Conservation (phyloP, 2,888 invertebrate species). For the Drosophila testacea region DNA sequence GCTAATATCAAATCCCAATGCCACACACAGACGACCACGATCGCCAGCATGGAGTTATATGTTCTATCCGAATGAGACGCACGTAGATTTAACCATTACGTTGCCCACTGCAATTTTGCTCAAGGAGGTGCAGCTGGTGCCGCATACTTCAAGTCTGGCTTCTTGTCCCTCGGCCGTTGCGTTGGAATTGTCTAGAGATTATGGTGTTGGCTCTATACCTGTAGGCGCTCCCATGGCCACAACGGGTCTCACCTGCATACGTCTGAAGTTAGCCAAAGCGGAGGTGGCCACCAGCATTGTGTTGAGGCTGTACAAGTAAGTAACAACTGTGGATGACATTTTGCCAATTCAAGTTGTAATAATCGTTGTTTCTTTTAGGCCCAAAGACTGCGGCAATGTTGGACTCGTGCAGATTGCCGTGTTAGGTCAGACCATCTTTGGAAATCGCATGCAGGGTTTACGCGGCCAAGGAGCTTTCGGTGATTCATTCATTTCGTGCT, state of each 20-base stretch:
- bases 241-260: slow-evolving; percentile 94
- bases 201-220: slow-evolving; percentile 91
- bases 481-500: slow-evolving; percentile 55
- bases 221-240: slow-evolving; percentile 94
- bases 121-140: slow-evolving; percentile 94
- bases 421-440: slow-evolving; percentile 94
- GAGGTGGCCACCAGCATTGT: slow-evolving; percentile 94
- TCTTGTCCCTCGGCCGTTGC: slow-evolving; percentile 96
- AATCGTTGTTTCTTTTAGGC: slow-evolving; percentile 86
- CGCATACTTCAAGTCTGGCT: slow-evolving; percentile 93
- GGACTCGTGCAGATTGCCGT: slow-evolving; percentile 94
- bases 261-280: slow-evolving; percentile 92
- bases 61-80: slow-evolving; percentile 95
- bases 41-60: slow-evolving; percentile 98
- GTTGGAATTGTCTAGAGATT: slow-evolving; percentile 93
- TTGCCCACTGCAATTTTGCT: slow-evolving; percentile 95
- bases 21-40: slow-evolving; percentile 93
- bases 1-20: slow-evolving; percentile 91
- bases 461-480: slow-evolving; percentile 57
- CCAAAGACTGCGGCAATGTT: slow-evolving; percentile 95
- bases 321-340: background rate
- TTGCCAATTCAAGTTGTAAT: background rate
- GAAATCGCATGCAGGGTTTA: slow-evolving; percentile 78
- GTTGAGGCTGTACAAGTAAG: slow-evolving; percentile 85
- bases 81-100: slow-evolving; percentile 94